Percentiles rank a stretch among this genome's conserved stretches.
Conservation (phyloP, 2,113 vertebrate genomes). For the Sapajus apella region DNA sequence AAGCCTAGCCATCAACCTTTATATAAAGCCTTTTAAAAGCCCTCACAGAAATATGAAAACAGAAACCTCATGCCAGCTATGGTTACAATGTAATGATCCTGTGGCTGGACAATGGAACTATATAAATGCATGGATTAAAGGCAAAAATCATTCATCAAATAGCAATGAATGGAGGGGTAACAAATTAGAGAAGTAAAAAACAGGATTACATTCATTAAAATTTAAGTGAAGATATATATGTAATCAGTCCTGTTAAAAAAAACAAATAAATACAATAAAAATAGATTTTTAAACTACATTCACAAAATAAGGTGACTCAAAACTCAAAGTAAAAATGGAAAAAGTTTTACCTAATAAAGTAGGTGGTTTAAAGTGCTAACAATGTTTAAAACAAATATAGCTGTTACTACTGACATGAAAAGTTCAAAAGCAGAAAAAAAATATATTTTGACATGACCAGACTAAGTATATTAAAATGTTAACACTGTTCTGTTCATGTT, state of each 20-base stretch:
- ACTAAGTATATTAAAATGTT: constrained; percentile 43
- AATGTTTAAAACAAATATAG: not conserved
- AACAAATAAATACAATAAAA: not conserved
- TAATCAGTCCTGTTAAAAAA: not conserved
- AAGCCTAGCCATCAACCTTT: not conserved
- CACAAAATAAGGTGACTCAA: not conserved
- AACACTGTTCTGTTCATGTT: not conserved
- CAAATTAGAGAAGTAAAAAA: not conserved
- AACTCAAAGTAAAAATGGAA: constrained; percentile 15
- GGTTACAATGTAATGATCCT: not conserved
- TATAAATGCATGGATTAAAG: not conserved
- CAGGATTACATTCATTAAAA: not conserved
- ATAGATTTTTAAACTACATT: not conserved
- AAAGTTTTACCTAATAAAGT: not conserved
- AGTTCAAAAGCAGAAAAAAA: constrained; percentile 13
- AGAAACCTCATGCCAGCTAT: not conserved
- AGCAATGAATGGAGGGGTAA: not conserved
- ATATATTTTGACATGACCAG: constrained; percentile 8
- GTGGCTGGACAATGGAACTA: not conserved
- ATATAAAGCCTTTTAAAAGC: not conserved
- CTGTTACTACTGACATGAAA: not conserved
- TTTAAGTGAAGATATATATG: not conserved
- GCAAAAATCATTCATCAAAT: not conserved
- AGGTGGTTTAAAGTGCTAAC: not conserved
- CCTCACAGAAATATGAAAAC: not conserved